phyloP scores from a whole-genome alignment of 2,113 vertebrate genomes.

The Hoplias malabaricus region DNA sequence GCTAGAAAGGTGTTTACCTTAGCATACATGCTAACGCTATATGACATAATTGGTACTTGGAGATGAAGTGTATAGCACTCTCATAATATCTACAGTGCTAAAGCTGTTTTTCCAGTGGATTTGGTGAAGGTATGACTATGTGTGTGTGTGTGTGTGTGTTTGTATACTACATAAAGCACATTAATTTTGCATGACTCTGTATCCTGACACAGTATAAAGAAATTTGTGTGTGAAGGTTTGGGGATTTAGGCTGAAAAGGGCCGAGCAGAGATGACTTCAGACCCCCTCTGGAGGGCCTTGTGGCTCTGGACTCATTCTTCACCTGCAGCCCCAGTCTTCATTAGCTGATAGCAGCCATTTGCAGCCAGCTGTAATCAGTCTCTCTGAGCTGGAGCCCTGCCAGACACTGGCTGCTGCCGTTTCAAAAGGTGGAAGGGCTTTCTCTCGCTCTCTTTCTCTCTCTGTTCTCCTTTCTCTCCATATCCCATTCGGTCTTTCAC shows the following conservation, averaged over 20 bases:
- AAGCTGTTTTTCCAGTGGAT: neutral
- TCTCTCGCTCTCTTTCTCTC: neutral
- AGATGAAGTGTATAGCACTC: neutral
- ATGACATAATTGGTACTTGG: neutral
- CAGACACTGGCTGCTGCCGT: slow-evolving; percentile 62
- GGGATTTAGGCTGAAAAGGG: neutral
- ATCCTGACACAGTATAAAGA: neutral
- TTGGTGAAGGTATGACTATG: neutral
- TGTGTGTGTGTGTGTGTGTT: neutral
- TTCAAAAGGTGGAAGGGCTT: slow-evolving; percentile 31
- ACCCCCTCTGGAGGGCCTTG: slow-evolving; percentile 1
- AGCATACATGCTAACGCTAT: neutral
- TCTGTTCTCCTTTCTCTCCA: neutral
- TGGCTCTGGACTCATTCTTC: slow-evolving; percentile 57
- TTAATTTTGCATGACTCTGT: neutral
- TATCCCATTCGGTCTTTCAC: neutral
- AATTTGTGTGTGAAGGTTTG: neutral
- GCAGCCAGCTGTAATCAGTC: slow-evolving; percentile 70
- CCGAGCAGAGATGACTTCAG: neutral
- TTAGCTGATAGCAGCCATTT: slow-evolving; percentile 69
- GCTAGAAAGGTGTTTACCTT: neutral
- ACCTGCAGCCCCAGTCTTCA: slow-evolving; percentile 65
- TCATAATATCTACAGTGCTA: neutral
- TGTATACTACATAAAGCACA: neutral
- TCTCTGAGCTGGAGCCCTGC: slow-evolving; percentile 71